phyloP scores from a whole-genome alignment of 64 coral and sea anemone species.

The Stichodactyla mertensii region DNA sequence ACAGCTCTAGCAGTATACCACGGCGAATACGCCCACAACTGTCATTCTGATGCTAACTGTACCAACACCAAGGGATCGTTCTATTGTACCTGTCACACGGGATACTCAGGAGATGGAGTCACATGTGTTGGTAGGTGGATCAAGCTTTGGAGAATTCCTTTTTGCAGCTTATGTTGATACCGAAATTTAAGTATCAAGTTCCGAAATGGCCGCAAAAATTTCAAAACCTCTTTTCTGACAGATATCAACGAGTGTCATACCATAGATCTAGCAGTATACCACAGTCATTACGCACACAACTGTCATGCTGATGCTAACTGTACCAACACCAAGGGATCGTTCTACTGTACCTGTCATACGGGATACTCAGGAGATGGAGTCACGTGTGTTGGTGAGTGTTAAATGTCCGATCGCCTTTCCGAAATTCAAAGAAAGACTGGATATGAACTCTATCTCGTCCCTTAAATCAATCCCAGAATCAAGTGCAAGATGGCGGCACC shows the following conservation, averaged over 20 bases:
- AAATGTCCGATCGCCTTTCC: too few relatives aligned
- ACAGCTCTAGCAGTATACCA: neutral
- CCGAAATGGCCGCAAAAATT: too few relatives aligned
- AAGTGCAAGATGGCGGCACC: too few relatives aligned
- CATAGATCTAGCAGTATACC: neutral
- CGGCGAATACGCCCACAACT: constrained; percentile 20
- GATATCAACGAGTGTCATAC: constrained; percentile 9
- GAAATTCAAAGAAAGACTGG: too few relatives aligned
- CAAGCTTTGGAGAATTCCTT: neutral
- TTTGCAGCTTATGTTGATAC: neutral
- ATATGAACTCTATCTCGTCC: too few relatives aligned
- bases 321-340: too few relatives aligned
- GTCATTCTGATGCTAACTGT: constrained; percentile 44
- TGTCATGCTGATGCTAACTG: neutral
- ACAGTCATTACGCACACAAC: constrained; percentile 41
- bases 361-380: too few relatives aligned
- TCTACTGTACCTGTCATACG: too few relatives aligned
- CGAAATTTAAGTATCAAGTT: too few relatives aligned
- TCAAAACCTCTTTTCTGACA: neutral
- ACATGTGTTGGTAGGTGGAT: constrained; percentile 41
- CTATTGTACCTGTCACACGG: constrained; percentile 47
- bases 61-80: constrained; percentile 59
- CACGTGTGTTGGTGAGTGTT: too few relatives aligned
- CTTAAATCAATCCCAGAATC: too few relatives aligned
- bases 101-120: constrained; percentile 63